Base-by-base conservation (phyloP, 2,797 vertebrate genomes). In the Phylloscopus collybita region DNA sequence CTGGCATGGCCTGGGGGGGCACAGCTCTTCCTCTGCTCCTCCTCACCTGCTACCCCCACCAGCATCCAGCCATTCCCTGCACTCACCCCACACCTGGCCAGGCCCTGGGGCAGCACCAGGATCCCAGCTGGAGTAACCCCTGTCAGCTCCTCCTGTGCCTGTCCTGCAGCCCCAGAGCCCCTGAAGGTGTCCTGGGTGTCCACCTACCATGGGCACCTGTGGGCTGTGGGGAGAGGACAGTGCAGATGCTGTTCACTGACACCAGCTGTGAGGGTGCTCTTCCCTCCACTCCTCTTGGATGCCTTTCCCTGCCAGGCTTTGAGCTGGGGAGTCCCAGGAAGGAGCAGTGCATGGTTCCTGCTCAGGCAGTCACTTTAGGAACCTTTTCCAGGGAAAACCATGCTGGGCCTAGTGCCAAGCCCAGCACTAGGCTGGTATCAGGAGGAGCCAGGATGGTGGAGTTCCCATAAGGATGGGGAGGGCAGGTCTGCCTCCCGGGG, bases 191-290 rank as follows among this genome's bases (percentile, higher is more conserved):
- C 56, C 27, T 32, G 2, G 6, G 1, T 73, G 67, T 44, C 53
- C 71, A 19, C 29, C 47, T 81, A 19, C 74, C 27, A 18, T 8
- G 40, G 36, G 36, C 32, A 62, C 1, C 1, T 59, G 17, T 49
- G 69, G 47, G 29, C 50, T 83, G 1, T 0, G 0, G 10, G 0
- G 10, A 72, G 51, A 56, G 51, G 50, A 54, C 61, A 36, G 9
- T 71, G 66, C 13, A 19, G 61, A 13, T 59, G 38, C 72, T 74
- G 9, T 44, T 86, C 20, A 27, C 49, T 47, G 54, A 51, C n/a
- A 47, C 19, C 47, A 44, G 29, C 65, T 89, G 51, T 3, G 5
- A 85, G 61, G 32, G 49, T 0, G 1, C n/a, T 64, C 16, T 53
- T 66, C 9, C 29, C 76, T 19, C 40, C 3, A 3, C 9, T 18